Percentiles rank a stretch among this genome's conserved stretches.
Conservation (phyloP, 2,113 vertebrate species). For the Brachypteracias leptosomus region DNA sequence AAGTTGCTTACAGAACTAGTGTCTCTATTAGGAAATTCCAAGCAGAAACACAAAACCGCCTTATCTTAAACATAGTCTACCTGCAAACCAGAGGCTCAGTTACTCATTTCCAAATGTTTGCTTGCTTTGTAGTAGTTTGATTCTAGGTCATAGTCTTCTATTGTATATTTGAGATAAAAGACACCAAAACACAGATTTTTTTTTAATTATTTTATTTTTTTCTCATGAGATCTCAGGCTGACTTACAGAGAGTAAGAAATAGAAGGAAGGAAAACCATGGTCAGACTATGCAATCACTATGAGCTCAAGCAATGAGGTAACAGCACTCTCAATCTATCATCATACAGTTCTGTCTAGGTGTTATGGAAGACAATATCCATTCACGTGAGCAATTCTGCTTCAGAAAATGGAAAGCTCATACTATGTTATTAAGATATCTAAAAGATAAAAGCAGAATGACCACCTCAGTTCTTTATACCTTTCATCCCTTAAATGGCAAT, state of each 20-base stretch:
- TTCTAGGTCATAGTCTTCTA: not conserved
- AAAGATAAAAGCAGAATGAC: not conserved
- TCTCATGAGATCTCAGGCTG: not conserved
- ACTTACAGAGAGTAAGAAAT: not conserved
- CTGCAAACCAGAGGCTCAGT: not conserved
- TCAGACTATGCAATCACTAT: not conserved
- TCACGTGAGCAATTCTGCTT: not conserved
- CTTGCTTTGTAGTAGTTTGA: not conserved
- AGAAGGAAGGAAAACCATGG: not conserved
- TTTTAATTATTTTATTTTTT: not conserved
- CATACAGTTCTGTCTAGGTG: not conserved
- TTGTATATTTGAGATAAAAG: not conserved
- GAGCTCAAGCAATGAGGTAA: not conserved
- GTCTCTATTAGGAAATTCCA: not conserved
- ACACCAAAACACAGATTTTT: not conserved
- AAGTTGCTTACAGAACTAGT: not conserved
- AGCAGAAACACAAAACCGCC: constrained; percentile 46
- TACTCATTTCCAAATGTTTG: constrained; percentile 35
- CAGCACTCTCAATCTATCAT: not conserved
- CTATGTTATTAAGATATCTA: not conserved
- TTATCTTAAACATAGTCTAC: constrained; percentile 5
- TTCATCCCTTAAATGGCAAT: not conserved
- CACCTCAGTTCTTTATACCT: not conserved
- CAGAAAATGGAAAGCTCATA: not conserved
- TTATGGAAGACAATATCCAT: not conserved